Evolutionary conservation across 1,140 invertebrate genomes (phyloP).

Genomic region (Chironomus striatipennis): DNA sequence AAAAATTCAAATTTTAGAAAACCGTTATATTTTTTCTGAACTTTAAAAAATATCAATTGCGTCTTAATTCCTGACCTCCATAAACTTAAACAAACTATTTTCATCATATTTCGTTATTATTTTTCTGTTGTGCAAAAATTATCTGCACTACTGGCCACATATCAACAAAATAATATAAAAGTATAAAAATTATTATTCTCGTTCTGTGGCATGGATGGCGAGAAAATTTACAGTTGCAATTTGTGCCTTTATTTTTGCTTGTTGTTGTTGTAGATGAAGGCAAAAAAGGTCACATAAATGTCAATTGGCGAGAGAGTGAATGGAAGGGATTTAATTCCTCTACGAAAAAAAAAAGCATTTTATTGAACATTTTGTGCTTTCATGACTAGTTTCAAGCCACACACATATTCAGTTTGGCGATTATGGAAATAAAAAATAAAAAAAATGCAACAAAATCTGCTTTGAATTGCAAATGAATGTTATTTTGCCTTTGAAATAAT

Average conservation of each 20-base stretch:
- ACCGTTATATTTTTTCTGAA: too few relatives aligned
- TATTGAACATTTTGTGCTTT: constrained; percentile 8
- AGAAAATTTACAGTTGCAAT: not conserved
- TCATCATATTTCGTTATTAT: not conserved
- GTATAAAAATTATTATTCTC: not conserved
- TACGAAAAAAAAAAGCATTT: too few relatives aligned
- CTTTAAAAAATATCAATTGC: too few relatives aligned
- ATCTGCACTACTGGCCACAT: constrained; percentile 6
- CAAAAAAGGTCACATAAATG: constrained; percentile 8
- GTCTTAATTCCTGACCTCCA: too few relatives aligned
- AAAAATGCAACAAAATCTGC: not conserved
- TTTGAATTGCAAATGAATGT: constrained; percentile 5
- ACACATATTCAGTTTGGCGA: not conserved
- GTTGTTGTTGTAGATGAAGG: not conserved
- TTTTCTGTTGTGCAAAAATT: constrained; percentile 8
- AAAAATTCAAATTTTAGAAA: too few relatives aligned
- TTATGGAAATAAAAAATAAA: not conserved
- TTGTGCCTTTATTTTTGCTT: not conserved
- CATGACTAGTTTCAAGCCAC: not conserved
- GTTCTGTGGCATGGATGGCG: not conserved
- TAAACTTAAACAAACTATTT: too few relatives aligned
- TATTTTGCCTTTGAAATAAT: constrained; percentile 7
- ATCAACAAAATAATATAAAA: not conserved
- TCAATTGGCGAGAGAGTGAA: not conserved
- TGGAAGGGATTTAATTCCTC: not conserved